Conservation (phyloP, 1,140 invertebrate species). For the Euwallacea similis region DNA sequence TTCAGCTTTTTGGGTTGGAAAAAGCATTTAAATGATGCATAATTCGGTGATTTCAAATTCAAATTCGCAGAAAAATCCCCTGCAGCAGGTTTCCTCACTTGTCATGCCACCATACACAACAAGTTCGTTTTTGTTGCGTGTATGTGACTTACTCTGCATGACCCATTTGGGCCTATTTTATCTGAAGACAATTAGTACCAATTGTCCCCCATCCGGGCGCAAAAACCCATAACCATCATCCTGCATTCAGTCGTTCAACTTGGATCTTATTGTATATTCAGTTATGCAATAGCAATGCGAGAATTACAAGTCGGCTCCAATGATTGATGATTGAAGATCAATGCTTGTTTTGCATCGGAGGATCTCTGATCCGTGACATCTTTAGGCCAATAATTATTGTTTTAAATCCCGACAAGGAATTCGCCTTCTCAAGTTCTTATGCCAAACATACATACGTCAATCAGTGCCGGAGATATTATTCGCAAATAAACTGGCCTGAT, state of each 20-base stretch:
- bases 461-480: not conserved
- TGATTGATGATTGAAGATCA: slow-evolving; percentile 6
- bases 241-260: slow-evolving; percentile 19
- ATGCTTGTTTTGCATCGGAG: not conserved
- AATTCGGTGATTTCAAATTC: no score
- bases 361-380: not conserved
- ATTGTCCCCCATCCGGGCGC: slow-evolving; percentile 27
- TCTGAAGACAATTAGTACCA: slow-evolving; percentile 40
- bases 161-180: no score
- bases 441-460: slow-evolving; percentile 18
- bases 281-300: slow-evolving; percentile 18
- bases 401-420: not conserved
- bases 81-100: no score
- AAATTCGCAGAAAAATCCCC: no score
- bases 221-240: slow-evolving; percentile 23
- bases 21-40: no score
- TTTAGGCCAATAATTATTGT: not conserved
- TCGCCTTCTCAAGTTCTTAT: not conserved
- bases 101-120: no score
- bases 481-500: slow-evolving; percentile 17
- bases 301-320: slow-evolving; percentile 8
- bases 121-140: no score
- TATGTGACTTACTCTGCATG: no score
- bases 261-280: slow-evolving; percentile 17
- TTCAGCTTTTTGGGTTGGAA: no score